A percentile compares a stretch with the other conserved stretches of the same genome.
Conservation (phyloP, 2,888 invertebrate species). For the Sialis fuliginosa region DNA sequence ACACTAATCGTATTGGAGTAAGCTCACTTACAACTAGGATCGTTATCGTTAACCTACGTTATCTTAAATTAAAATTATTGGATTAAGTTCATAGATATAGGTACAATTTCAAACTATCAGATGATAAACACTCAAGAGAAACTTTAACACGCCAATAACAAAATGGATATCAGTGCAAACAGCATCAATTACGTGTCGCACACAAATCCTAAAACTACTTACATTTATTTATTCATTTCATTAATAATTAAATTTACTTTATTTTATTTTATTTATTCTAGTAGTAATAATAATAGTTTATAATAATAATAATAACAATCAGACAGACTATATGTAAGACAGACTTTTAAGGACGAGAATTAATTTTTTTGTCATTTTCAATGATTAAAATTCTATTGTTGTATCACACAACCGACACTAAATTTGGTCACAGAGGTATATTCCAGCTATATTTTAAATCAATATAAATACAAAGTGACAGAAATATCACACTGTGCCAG, state of each 20-base stretch:
- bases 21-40: not conserved
- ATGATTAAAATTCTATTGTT: slow-evolving; percentile 1
- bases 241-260: no score
- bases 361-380: not conserved
- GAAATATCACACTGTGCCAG: no score
- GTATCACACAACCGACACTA: slow-evolving; percentile 3
- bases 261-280: no score
- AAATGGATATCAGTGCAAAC: no score
- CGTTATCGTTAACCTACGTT: no score
- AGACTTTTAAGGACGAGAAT: slow-evolving; percentile 3
- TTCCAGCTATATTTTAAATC: not conserved
- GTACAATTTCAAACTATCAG: no score
- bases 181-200: slow-evolving; percentile 1
- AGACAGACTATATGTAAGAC: slow-evolving; percentile 3
- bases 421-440: slow-evolving; percentile 1
- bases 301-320: not conserved
- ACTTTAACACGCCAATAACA: no score
- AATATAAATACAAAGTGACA: no score
- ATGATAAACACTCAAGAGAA: no score
- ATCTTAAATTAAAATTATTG: no score
- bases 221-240: no score
- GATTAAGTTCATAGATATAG: no score
- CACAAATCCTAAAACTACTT: slow-evolving; percentile 1
- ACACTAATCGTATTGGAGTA: not conserved
- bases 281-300: not conserved